Base-by-base conservation (phyloP, 2,113 vertebrate genomes). In the Cephalopterus ornatus region DNA sequence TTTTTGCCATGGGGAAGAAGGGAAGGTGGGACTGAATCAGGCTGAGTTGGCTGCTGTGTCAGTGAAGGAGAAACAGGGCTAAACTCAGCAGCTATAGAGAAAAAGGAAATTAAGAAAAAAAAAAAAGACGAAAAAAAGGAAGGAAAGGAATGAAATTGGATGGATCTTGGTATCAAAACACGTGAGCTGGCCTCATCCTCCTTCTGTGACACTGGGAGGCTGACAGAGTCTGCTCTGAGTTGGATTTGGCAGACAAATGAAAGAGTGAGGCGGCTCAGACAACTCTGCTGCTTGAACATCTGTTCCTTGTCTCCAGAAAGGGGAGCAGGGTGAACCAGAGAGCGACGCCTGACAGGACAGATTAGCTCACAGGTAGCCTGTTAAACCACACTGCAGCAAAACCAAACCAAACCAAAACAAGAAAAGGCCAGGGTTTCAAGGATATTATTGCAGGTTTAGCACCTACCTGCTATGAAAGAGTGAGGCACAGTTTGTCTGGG, bases 271-370 rank as follows among this genome's bases (percentile, higher is more conserved):
- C 44, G 53, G 67, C 72, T 73, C 59, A 92, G 88, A 67, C 85
- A 88, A 4, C 52, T 68, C 78, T 81, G 72, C 67, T 71, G 63
- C 46, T 86, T 46, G 32, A 91, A 88, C 83, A 92, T 86, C 95
- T 95, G 88, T 6, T 93, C 72, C 55, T 47, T 50, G 46, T 84
- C 67, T 95, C 88, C 68, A 59, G 68, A n/a, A 55, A 88, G 27
- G 16, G 28, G 58, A 88, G 55, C 17, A 41, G 75, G 39, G 39
- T 55, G 67, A 88, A 14, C 9, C 0, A 4, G 44, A 42, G 37
- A 72, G 50, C 0, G 11, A 59, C 24, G 27, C 32, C 26, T 71
- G 65, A 75, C 52, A 93, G 35, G 27, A 74, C 49, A 73, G 71
- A 61, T 12, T 6, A 52, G 37, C n/a, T 91, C 50, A 15, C 76